Base-by-base conservation (phyloP, 1,140 invertebrate species). In the Zaprionus nigranus region DNA sequence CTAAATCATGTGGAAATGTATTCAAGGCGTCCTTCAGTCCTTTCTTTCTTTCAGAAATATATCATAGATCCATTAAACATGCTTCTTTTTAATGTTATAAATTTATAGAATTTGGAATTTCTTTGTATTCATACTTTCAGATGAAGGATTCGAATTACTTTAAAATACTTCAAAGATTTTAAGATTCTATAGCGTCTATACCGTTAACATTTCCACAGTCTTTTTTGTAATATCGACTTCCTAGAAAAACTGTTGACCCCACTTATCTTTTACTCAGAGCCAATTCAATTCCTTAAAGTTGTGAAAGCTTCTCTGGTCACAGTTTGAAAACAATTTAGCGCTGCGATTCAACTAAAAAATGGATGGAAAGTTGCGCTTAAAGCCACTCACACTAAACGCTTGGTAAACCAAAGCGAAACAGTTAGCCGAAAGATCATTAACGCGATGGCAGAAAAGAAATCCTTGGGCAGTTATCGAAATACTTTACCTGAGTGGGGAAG, bases 361-460 rank as follows among this genome's bases (percentile, higher is more conserved):
- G 36, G 60, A 15, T 30, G 54, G 64, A 34, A 74, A 46, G 22
- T 75, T 51, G 28, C 49, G 43, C 46, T 71, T 69, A 56, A 75
- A 74, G 56, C 2, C 46, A 22, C 46, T 51, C 17, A 15, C 46
- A n/a, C 58, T 60, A 66, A 63, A 72, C 17, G 13, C 58, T 57
- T 58, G 38, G 63, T 22, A 36, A 71, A 57, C 68, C 38, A 70
- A 70, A 78, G 75, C 54, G 63, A 81, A 88, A 68, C 70, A 72
- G 67, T 71, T 75, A 57, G 64, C 34, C 28, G 67, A 84, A 88
- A 84, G 63, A 87, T 73, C 85, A 87, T 87, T 87, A 87, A 81
- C 60, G 64, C 63, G 51, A 57, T 34, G 43, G 3, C n/a, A 28
- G 49, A 69, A 72, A 38, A 51, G 51, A 67, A 76, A 62, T 49